Percentiles rank a stretch among this genome's conserved stretches.
These are phyloP conservation scores for Mionectes olivaceus DNA, from an alignment of 2,797 vertebrate species.

Conservation along the genomic window DNA sequence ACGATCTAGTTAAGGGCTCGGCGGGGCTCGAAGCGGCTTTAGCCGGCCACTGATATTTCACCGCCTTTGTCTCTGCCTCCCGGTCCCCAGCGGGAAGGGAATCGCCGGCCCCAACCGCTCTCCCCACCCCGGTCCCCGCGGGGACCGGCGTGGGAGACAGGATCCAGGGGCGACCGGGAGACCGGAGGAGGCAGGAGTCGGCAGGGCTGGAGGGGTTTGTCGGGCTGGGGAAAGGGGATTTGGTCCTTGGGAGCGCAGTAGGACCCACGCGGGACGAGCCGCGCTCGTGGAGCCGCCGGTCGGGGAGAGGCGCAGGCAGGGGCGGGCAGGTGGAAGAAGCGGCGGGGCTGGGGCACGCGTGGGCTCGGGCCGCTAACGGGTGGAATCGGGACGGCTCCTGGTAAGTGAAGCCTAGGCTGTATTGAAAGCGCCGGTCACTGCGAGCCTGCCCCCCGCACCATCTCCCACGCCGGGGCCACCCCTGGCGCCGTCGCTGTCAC, in stretches of 20 bases:
- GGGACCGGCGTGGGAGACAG: background rate
- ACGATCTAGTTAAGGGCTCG: constrained; percentile 60
- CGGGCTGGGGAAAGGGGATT: background rate
- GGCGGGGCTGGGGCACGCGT: background rate
- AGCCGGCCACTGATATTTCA: constrained; percentile 25
- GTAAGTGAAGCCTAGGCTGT: background rate
- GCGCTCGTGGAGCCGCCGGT: background rate
- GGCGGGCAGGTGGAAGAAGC: background rate
- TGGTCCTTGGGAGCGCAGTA: background rate
- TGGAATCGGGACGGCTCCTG: background rate
- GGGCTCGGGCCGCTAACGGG: background rate
- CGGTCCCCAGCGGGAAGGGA: background rate
- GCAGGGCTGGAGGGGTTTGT: background rate
- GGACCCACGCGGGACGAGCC: background rate
- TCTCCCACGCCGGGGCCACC: background rate
- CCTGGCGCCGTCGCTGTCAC: background rate
- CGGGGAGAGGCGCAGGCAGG: background rate
- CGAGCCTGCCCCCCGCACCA: background rate
- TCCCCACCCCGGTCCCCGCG: background rate
- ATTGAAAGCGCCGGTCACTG: background rate
- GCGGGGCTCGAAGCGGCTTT: constrained; percentile 19
- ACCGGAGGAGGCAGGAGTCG: background rate
- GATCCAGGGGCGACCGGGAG: background rate
- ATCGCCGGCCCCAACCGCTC: background rate
- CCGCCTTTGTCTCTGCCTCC: constrained; percentile 15